Conservation (phyloP, 2,113 vertebrate species). For the Chionomys nivalis region DNA sequence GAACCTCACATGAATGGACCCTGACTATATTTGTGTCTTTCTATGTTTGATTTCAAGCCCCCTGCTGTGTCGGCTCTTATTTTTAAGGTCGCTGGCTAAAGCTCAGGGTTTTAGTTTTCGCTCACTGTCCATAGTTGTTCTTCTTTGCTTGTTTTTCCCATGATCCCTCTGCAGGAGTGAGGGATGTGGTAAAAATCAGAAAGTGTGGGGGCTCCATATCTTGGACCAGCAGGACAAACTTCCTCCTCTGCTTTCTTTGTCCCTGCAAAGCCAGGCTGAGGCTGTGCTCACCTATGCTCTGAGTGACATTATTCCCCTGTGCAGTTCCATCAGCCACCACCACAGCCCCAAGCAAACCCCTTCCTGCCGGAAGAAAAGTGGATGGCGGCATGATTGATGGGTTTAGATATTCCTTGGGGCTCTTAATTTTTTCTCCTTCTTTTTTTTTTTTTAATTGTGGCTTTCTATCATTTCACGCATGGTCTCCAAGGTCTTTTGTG, state of each 20-base stretch:
- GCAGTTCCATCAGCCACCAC: constrained; percentile 31
- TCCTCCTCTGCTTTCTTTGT: not conserved
- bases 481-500: constrained; percentile 44
- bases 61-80: not conserved
- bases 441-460: constrained; percentile 41
- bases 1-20: not conserved
- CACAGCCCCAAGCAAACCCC: constrained; percentile 35
- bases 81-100: constrained; percentile 12
- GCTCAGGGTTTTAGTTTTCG: not conserved
- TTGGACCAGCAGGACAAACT: not conserved
- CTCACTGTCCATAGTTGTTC: not conserved
- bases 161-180: not conserved
- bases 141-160: not conserved
- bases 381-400: constrained; percentile 58
- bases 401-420: constrained; percentile 60
- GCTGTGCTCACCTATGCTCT: not conserved
- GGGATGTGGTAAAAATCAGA: not conserved
- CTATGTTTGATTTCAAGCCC: constrained; percentile 20
- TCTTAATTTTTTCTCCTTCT: constrained; percentile 22
- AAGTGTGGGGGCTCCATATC: not conserved
- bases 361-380: constrained; percentile 44
- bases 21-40: not conserved
- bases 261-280: not conserved
- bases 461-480: constrained; percentile 60
- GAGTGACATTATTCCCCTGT: not conserved